Conservation (phyloP, 1,140 invertebrate genomes). For the Apis dorsata region DNA sequence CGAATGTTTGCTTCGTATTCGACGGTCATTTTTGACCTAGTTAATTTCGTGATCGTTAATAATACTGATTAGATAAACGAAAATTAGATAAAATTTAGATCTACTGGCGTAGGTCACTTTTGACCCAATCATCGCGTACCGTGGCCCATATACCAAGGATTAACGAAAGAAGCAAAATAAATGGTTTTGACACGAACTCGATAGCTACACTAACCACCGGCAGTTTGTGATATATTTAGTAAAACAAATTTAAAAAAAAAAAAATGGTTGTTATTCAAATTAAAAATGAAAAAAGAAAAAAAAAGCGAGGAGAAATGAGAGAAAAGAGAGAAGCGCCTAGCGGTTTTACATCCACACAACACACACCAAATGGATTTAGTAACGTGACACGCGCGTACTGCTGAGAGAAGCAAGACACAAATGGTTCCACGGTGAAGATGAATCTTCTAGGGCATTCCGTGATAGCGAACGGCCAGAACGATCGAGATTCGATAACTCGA, state of each 20-base stretch:
- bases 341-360: slow-evolving; percentile 75
- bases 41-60: no score
- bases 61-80: no score
- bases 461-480: slow-evolving; percentile 16
- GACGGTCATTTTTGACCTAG: no score
- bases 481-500: background rate
- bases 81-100: no score
- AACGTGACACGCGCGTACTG: slow-evolving; percentile 46
- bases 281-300: slow-evolving; percentile 58
- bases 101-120: no score
- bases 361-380: slow-evolving; percentile 67
- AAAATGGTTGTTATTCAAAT: slow-evolving; percentile 78
- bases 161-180: background rate
- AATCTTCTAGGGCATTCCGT: slow-evolving; percentile 65
- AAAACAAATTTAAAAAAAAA: slow-evolving; percentile 72
- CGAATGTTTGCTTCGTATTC: no score
- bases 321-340: slow-evolving; percentile 68
- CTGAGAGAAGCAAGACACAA: slow-evolving; percentile 48
- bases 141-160: background rate
- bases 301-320: background rate
- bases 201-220: slow-evolving; percentile 70
- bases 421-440: slow-evolving; percentile 51
- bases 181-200: slow-evolving; percentile 58
- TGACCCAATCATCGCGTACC: no score
- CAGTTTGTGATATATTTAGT: slow-evolving; percentile 80